These are phyloP conservation scores for Bryconaethiops microstoma DNA, from an alignment of 2,797 vertebrate species.

Conservation along the genomic window DNA sequence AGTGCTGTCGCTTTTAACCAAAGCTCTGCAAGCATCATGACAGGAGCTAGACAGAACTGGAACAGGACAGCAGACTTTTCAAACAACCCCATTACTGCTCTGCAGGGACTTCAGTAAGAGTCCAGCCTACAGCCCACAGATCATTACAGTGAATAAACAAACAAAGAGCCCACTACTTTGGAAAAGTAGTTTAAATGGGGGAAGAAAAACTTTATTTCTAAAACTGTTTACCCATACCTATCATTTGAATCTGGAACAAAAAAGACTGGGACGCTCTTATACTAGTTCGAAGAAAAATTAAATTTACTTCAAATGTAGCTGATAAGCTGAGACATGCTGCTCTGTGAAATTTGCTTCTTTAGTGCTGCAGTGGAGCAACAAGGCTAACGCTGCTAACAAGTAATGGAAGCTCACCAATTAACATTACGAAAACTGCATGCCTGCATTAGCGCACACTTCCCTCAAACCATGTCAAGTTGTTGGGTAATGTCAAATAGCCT, in stretches of 20 bases:
- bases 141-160: conserved; percentile 44
- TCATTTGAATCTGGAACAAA: conserved; percentile 12
- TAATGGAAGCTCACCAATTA: no score
- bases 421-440: no score
- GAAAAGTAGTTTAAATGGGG: conserved; percentile 1
- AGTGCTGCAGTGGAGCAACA: no score
- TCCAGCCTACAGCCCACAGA: conserved; percentile 9
- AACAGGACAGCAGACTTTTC: conserved; percentile 21
- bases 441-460: neutral
- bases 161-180: conserved; percentile 6
- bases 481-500: neutral
- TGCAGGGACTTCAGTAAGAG: conserved; percentile 16
- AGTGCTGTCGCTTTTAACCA: neutral
- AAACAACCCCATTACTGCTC: conserved; percentile 20
- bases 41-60: conserved; percentile 33
- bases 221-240: conserved; percentile 4
- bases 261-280: neutral
- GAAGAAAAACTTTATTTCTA: conserved; percentile 7
- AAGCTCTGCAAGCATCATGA: conserved; percentile 12
- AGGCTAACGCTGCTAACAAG: no score
- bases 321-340: no score
- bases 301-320: no score
- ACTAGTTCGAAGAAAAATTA: neutral
- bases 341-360: no score
- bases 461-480: neutral